Percentiles rank a stretch among this genome's conserved stretches.
phyloP scores from a whole-genome alignment of 2,113 vertebrate genomes.

The Struthio camelus region DNA sequence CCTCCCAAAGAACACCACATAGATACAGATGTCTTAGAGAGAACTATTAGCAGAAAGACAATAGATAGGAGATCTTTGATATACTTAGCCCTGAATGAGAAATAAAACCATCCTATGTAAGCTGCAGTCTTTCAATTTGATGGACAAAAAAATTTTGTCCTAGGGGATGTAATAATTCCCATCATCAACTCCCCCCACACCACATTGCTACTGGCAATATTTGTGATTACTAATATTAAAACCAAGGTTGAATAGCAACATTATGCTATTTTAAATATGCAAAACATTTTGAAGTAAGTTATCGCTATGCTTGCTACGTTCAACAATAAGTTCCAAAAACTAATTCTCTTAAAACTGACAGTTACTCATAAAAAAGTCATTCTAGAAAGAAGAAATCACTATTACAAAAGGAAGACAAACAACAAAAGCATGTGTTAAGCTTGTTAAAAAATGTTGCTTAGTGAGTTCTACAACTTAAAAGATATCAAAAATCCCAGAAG shows the following conservation, averaged over 20 bases:
- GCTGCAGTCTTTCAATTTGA: neutral
- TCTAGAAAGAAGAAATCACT: neutral
- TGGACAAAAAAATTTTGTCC: neutral
- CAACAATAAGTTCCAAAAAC: neutral
- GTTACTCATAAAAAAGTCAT: neutral
- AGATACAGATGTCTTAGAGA: neutral
- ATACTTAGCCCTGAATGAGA: neutral
- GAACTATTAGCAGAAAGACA: neutral
- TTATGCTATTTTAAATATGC: neutral
- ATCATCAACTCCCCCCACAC: neutral
- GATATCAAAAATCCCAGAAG: neutral
- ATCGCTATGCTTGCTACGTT: neutral
- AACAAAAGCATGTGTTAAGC: neutral
- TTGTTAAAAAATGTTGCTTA: neutral
- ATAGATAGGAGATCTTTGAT: neutral
- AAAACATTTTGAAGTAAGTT: neutral
- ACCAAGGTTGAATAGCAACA: neutral
- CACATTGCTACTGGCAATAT: neutral
- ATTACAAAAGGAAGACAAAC: neutral
- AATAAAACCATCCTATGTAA: neutral
- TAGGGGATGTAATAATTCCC: neutral
- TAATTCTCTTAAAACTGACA: neutral
- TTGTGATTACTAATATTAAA: neutral
- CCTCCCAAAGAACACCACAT: neutral
- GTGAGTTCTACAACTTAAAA: neutral